Percentiles rank a stretch among this genome's conserved stretches.
phyloP scores from a whole-genome alignment of 2,888 invertebrate genomes.

The Machimus rusticus region DNA sequence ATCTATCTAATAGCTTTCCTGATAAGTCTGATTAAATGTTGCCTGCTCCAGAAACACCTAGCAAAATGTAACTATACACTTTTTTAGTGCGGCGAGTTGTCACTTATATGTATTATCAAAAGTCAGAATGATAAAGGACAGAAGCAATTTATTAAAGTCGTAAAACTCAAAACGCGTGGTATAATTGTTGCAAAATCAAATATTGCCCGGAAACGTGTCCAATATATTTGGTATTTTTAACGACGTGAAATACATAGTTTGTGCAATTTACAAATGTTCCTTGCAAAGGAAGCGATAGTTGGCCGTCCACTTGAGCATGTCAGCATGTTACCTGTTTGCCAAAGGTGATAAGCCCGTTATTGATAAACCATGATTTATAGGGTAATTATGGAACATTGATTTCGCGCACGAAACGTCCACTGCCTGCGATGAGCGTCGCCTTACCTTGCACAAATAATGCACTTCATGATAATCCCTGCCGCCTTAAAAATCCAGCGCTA shows the following conservation, averaged over 20 bases:
- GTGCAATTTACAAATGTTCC: not conserved
- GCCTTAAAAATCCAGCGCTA: not conserved
- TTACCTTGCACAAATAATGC: constrained; percentile 10
- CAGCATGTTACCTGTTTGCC: constrained; percentile 11
- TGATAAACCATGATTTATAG: constrained; percentile 48
- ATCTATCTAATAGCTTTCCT: too few relatives aligned
- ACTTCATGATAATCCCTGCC: not conserved
- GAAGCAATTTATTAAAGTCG: too few relatives aligned
- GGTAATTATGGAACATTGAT: constrained; percentile 47
- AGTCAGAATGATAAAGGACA: too few relatives aligned
- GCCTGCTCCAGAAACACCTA: too few relatives aligned
- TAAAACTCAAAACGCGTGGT: too few relatives aligned
- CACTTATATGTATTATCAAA: too few relatives aligned
- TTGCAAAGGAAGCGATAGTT: constrained; percentile 1
- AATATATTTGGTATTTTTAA: too few relatives aligned
- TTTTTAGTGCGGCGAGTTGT: too few relatives aligned
- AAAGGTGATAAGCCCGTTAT: constrained; percentile 40
- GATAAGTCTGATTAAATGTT: too few relatives aligned
- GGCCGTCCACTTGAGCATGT: constrained; percentile 1
- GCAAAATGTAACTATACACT: too few relatives aligned
- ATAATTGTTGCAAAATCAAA: too few relatives aligned
- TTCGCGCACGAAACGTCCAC: constrained; percentile 13
- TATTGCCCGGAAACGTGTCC: too few relatives aligned
- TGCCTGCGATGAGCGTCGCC: not conserved
- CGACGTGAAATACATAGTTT: not conserved